These are phyloP conservation scores for Gymnopithys bicolor DNA, from an alignment of 2,797 vertebrate genomes.

Conservation along the genomic window DNA sequence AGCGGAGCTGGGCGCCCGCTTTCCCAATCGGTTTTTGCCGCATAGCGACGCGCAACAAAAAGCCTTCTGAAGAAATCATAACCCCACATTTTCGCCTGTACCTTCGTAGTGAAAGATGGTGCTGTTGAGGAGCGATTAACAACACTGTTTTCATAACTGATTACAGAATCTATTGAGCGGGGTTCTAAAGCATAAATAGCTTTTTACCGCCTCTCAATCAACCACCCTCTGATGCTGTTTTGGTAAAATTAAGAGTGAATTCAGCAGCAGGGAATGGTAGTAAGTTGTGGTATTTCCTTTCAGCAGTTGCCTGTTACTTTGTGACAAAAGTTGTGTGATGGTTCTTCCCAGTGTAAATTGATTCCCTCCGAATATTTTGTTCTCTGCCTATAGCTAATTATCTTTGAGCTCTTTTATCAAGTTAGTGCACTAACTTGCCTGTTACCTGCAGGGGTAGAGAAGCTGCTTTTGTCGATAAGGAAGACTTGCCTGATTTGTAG, in stretches of 20 bases:
- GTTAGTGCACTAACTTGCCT: not conserved
- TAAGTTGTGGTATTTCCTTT: not conserved
- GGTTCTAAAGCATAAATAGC: not conserved
- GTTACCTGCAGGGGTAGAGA: not conserved
- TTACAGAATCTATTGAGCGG: not conserved
- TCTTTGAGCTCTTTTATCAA: not conserved
- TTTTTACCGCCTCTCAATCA: not conserved
- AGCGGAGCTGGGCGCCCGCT: not conserved
- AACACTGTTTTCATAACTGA: not conserved
- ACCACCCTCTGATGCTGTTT: not conserved
- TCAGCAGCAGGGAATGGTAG: not conserved
- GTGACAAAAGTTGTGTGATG: not conserved
- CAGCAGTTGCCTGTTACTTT: not conserved
- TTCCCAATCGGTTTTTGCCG: accelerated
- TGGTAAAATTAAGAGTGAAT: not conserved
- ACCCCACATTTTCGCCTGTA: not conserved
- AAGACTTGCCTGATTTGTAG: not conserved
- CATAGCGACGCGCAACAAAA: not conserved
- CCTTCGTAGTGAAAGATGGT: not conserved
- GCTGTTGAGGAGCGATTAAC: not conserved
- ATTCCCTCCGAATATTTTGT: not conserved
- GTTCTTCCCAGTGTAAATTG: not conserved
- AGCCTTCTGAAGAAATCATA: not conserved
- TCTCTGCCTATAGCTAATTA: not conserved
- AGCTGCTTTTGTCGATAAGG: not conserved